Conservation (phyloP, 2,888 invertebrate species). For the Epinotia bilunana region DNA sequence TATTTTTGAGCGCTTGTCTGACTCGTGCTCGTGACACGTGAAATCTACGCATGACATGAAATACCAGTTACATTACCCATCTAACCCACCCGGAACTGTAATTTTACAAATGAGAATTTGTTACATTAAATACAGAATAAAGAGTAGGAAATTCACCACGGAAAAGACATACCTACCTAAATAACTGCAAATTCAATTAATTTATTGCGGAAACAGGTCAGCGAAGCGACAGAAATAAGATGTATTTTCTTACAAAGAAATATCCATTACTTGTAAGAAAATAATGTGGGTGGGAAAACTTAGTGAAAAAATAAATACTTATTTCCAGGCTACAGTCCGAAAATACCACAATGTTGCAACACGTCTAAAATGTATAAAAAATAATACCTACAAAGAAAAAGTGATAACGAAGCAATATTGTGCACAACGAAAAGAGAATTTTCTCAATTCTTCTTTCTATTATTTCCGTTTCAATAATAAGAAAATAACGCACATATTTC, state of each 20-base stretch:
- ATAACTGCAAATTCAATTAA: too few relatives aligned
- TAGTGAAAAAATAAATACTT: background rate
- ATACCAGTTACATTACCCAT: background rate
- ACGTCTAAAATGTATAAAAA: background rate
- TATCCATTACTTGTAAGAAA: too few relatives aligned
- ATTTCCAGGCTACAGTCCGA: too few relatives aligned
- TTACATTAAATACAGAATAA: background rate
- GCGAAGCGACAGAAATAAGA: too few relatives aligned
- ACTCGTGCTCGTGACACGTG: background rate
- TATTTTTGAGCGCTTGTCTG: background rate
- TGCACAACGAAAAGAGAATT: background rate
- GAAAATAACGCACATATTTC: background rate
- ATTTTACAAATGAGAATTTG: background rate
- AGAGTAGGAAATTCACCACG: background rate
- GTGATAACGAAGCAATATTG: background rate
- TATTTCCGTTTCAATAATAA: conserved; percentile 1
- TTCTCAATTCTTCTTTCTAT: background rate
- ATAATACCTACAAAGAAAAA: background rate
- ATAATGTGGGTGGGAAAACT: too few relatives aligned
- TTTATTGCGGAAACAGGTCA: too few relatives aligned
- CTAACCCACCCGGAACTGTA: background rate
- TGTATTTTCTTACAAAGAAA: too few relatives aligned
- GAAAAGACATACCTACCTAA: too few relatives aligned
- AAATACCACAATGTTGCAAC: background rate
- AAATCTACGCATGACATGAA: background rate